Evolutionary conservation across 2,888 invertebrate genomes (phyloP), one percentile per base, ranked within the genome.

Genomic region (Lysandra bellargus): DNA sequence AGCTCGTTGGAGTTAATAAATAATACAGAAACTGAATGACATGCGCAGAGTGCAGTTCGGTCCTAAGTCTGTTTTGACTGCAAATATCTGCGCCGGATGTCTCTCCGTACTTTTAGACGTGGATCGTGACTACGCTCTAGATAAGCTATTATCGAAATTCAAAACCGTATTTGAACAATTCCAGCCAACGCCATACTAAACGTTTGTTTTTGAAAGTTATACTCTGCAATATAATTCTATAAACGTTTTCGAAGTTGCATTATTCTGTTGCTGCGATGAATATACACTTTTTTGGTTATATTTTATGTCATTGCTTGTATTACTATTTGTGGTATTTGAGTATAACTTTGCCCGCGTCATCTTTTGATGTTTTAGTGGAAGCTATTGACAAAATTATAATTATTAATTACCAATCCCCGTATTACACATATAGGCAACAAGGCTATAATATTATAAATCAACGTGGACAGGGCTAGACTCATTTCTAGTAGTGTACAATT

Each of bases 1-100:
- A 91, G 92, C 93, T 93, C 89, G 94, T 94, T 93, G 92, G 91
- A 91, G 92, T 94, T 94, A 93, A 93, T 94, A 94, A 94, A 94
- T 94, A 94, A 93, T 93, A 93, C 89, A 90, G 91, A 88, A 89
- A 87, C 84, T 85, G 90, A 92, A 89, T 92, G 94, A 92, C 92
- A 92, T 92, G 92, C 91, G 92, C 92, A 91, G 91, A 92, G 90
- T 91, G 91, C 88, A 83, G 79, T 61, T 64, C 84, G 86, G 84
- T 87, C 87, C 88, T 90, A 90, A 91, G 89, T 92, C 91, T 92
- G 91, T 92, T 93, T 92, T 92, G 92, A 92, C 92, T 93, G 92
- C 92, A 93, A 91, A 92, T 92, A 91, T 92, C 92, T 92, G 90
- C 87, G 86, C 87, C 88, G 89, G 90, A 92, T 89, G 90, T 89